Evolutionary conservation across 2,888 invertebrate genomes (phyloP).

Genomic region (Girardia tigrina): DNA sequence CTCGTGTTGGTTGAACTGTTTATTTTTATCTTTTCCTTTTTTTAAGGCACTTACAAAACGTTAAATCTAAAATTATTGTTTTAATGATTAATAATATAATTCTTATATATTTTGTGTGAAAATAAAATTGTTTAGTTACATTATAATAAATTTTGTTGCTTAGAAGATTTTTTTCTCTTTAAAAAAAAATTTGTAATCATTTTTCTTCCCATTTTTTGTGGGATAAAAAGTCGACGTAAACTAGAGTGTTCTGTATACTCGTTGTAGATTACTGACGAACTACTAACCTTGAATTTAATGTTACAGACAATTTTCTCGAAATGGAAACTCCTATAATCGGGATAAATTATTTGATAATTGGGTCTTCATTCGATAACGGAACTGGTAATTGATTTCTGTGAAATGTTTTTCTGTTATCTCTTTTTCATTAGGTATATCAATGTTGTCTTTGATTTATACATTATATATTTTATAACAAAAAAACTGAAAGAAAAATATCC

Average conservation of each 20-base stretch:
- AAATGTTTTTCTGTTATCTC: not conserved
- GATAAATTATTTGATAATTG: not conserved
- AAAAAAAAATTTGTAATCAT: too few relatives aligned
- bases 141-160: too few relatives aligned
- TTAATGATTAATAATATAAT: too few relatives aligned
- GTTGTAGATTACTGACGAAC: not conserved
- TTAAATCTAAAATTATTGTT: too few relatives aligned
- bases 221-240: not conserved
- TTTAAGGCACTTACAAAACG: too few relatives aligned
- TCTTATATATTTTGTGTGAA: too few relatives aligned
- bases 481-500: not conserved
- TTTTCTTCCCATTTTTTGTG: too few relatives aligned
- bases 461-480: too few relatives aligned
- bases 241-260: not conserved
- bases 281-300: not conserved
- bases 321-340: not conserved
- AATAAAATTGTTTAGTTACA: too few relatives aligned
- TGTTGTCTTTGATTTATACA: not conserved
- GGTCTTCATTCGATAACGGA: not conserved
- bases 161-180: too few relatives aligned
- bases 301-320: not conserved
- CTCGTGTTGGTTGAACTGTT: too few relatives aligned
- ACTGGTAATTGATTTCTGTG: not conserved
- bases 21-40: too few relatives aligned
- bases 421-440: not conserved